These are phyloP conservation scores for Palaemon carinicauda DNA, from an alignment of 1,140 invertebrate genomes.

Conservation along the genomic window DNA sequence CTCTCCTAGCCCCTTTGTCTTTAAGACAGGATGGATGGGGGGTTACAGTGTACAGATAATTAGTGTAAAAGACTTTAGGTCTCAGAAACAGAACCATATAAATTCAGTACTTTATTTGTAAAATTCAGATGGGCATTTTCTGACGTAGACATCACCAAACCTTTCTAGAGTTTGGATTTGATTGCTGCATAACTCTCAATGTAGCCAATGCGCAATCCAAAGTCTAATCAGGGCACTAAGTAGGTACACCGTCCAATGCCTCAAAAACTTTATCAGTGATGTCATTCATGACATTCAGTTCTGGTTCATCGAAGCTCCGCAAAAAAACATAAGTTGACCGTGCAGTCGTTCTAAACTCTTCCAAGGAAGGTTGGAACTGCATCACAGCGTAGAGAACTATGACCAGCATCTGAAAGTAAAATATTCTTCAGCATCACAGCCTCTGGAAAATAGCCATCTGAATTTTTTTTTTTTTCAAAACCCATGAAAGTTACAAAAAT, in stretches of 20 bases:
- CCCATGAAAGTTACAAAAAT: no score
- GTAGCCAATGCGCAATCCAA: not conserved
- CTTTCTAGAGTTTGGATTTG: not conserved
- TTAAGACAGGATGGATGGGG: no score
- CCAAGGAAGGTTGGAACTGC: constrained; percentile 13
- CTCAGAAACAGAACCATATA: no score
- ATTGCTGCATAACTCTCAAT: not conserved
- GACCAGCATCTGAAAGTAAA: not conserved
- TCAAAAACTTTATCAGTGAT: constrained; percentile 22
- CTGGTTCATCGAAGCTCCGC: not conserved
- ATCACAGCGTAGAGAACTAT: not conserved
- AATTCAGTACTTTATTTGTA: no score
- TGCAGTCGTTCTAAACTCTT: not conserved
- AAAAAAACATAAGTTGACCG: constrained; percentile 6
- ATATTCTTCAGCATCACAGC: no score
- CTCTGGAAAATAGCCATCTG: no score
- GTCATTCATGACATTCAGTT: constrained; percentile 15
- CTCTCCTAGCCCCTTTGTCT: no score
- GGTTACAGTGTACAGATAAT: no score
- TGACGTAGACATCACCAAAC: no score
- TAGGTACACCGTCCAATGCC: not conserved
- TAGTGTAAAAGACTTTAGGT: no score
- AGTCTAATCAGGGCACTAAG: not conserved
- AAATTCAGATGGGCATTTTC: no score
- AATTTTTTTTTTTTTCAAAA: no score